These are phyloP conservation scores for Drosophila tanythrix DNA, from an alignment of 2,888 invertebrate species.

Conservation along the genomic window DNA sequence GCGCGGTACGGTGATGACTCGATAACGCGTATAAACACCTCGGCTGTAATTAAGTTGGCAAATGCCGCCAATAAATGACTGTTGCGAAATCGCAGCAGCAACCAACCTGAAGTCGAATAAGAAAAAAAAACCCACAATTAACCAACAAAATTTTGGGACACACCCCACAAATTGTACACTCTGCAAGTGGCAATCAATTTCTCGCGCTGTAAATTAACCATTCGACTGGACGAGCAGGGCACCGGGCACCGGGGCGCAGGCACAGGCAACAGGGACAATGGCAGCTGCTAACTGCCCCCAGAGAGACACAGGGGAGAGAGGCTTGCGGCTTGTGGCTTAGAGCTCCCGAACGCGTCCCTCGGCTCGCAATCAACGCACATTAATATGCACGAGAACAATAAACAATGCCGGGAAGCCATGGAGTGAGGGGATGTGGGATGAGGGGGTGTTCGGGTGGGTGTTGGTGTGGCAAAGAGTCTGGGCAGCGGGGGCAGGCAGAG, in stretches of 20 bases:
- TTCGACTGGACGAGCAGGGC: slow-evolving; percentile 28
- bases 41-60: slow-evolving; percentile 55
- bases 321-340: slow-evolving; percentile 38
- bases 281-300: slow-evolving; percentile 74
- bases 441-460: neutral
- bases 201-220: slow-evolving; percentile 82
- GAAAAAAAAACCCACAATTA: slow-evolving; percentile 64
- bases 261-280: slow-evolving; percentile 45
- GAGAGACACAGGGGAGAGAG: neutral
- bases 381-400: slow-evolving; percentile 83
- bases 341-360: slow-evolving; percentile 40
- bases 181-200: slow-evolving; percentile 76
- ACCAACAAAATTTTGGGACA: slow-evolving; percentile 52
- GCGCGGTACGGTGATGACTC: slow-evolving; percentile 20
- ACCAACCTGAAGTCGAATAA: slow-evolving; percentile 24
- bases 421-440: neutral
- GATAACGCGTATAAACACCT: slow-evolving; percentile 39
- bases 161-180: slow-evolving; percentile 68
- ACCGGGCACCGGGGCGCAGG: neutral
- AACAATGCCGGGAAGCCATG: slow-evolving; percentile 59
- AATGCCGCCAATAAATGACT: slow-evolving; percentile 38
- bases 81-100: slow-evolving; percentile 23
- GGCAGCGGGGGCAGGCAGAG: slow-evolving; percentile 4
- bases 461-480: slow-evolving; percentile 3
- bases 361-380: slow-evolving; percentile 78